Evolutionary conservation across 2,797 vertebrate genomes (phyloP), one percentile per base, ranked within the genome.

Genomic region (Serranus cabrilla): DNA sequence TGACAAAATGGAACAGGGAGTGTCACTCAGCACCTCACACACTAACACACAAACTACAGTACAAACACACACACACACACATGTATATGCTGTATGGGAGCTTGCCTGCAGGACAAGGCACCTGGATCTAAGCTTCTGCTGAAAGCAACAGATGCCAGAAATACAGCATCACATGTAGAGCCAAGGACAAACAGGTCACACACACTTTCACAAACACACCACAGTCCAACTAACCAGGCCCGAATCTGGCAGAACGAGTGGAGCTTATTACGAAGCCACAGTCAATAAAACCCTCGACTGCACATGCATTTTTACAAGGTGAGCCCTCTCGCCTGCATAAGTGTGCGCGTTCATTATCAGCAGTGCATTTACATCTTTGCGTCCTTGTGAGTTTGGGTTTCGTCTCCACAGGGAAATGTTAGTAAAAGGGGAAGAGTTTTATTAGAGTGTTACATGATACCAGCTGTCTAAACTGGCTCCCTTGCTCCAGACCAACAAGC

Each of bases 1-100:
- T 88, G 88, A 93, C 88, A 89, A 81, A 91, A 81, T 49, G 62
- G 57, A 87, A 88, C 88, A 89, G 88, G 74, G 76, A 80, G 81
- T 66, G 58, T 87, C 90, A 89, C 83, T 92, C 90, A 80, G 71
- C 89, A 87, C 90, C 87, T 87, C 75, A 11, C 52, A 72, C 85
- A 77, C 72, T 49, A 34, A 16, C 55, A 27, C 37, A 61, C 64
- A 76, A 34, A 34, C 34, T 20, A 20, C 42, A 59, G 40, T 37
- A 51, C 56, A 50, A 60, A 25, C 78, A 49, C 74, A 55, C 57
- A 21, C 18, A 71, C 62, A 60, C 42, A 31, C 51, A 23, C 23
- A 31, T 34, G 7, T 34, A 27, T 47, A 52, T 42, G 27, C 40
- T 51, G 42, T 34, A 71, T 54, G 70, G 52, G 71, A 79, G 67